Evolutionary conservation across 64 coral and sea anemone genomes (phyloP).

Genomic region (Actinia equina): DNA sequence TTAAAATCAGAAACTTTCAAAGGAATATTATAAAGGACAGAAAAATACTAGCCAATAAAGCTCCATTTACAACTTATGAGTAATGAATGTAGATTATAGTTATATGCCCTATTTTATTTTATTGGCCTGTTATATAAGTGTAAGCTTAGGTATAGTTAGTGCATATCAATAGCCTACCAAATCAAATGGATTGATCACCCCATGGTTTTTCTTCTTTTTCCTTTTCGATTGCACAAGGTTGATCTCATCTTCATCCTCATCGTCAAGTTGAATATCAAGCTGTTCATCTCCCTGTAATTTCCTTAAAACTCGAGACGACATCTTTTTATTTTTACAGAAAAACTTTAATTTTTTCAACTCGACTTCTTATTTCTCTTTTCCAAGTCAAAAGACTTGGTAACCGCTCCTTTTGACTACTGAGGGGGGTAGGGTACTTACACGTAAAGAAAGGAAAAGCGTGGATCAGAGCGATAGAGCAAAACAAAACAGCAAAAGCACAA

Average conservation of each 20-base stretch:
- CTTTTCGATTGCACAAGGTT: conserved; percentile 13
- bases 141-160: too few species aligned
- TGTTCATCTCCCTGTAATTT: conserved; percentile 61
- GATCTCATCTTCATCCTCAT: conserved; percentile 66
- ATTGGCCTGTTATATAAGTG: too few species aligned
- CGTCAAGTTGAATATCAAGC: conserved; percentile 20
- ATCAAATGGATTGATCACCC: conserved; percentile 55
- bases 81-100: too few species aligned
- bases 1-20: too few species aligned
- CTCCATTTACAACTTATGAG: too few species aligned
- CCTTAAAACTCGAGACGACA: conserved; percentile 75
- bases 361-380: not conserved
- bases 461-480: too few species aligned
- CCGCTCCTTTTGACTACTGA: not conserved
- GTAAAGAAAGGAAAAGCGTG: too few species aligned
- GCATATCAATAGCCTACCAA: conserved; percentile 32
- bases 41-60: too few species aligned
- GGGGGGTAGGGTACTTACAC: not conserved
- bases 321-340: not conserved
- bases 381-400: not conserved
- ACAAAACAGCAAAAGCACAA: too few species aligned
- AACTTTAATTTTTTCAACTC: not conserved
- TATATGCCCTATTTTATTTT: too few species aligned
- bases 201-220: conserved; percentile 30
- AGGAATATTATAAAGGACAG: too few species aligned